Evolutionary conservation across 2,797 vertebrate genomes (phyloP).

Genomic region (Miichthys miiuy): DNA sequence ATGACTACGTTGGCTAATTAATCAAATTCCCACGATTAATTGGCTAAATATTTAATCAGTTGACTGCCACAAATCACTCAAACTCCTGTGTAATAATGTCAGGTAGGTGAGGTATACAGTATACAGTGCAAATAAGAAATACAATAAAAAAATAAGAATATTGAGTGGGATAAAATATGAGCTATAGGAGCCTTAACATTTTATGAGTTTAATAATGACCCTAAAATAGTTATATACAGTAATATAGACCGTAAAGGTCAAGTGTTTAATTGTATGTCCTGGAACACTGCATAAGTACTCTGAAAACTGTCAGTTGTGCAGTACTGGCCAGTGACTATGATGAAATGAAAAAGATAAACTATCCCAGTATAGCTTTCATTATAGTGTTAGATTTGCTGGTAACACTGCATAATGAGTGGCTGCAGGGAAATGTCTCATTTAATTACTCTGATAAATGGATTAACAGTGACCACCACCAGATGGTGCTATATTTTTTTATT

Average conservation of each 20-base stretch:
- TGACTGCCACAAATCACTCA: neutral
- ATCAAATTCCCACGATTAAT: neutral
- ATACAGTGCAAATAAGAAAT: neutral
- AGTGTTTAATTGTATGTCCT: slow-evolving; percentile 41
- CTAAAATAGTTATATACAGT: slow-evolving; percentile 2
- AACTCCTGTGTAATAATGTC: neutral
- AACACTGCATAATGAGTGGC: slow-evolving; percentile 53
- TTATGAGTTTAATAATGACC: slow-evolving; percentile 25
- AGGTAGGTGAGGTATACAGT: neutral
- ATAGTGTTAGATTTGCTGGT: slow-evolving; percentile 42
- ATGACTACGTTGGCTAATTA: neutral
- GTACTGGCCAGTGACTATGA: slow-evolving; percentile 34
- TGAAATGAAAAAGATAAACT: slow-evolving; percentile 65
- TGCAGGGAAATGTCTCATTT: slow-evolving; percentile 60
- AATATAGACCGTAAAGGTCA: slow-evolving; percentile 32
- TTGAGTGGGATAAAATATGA: neutral
- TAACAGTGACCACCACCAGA: slow-evolving; percentile 64
- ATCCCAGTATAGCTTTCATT: slow-evolving; percentile 51
- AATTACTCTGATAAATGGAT: slow-evolving; percentile 63
- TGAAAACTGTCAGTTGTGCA: slow-evolving; percentile 48
- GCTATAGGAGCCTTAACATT: neutral
- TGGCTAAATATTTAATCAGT: neutral
- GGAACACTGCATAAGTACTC: slow-evolving; percentile 26
- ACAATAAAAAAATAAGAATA: neutral
- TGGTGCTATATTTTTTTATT: slow-evolving; percentile 62